Conservation (phyloP, 2,113 vertebrate species). For the Hippocampus guttulatus region DNA sequence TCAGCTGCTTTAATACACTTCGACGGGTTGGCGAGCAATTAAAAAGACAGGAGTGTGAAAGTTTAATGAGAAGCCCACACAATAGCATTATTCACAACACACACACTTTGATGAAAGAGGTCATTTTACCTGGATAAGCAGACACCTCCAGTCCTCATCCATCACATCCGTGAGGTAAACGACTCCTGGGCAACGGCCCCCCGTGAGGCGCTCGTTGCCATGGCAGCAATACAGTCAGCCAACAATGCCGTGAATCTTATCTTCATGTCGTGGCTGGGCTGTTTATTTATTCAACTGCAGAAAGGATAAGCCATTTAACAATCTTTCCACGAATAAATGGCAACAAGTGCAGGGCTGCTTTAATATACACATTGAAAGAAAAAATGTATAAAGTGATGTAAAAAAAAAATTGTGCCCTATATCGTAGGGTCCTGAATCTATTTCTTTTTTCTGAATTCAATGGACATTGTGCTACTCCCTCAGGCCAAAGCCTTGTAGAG, state of each 20-base stretch:
- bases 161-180: conserved; percentile 38
- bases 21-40: conserved; percentile 20
- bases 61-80: conserved; percentile 49
- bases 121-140: conserved; percentile 63
- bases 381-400: no score
- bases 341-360: background rate
- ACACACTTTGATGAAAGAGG: conserved; percentile 25
- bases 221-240: conserved; percentile 17
- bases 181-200: conserved; percentile 41
- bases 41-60: conserved; percentile 47
- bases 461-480: no score
- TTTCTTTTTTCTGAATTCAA: no score
- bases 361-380: no score
- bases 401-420: no score
- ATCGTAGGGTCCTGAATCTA: no score
- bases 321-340: background rate
- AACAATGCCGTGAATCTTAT: conserved; percentile 15
- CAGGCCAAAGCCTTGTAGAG: no score
- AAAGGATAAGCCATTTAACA: background rate
- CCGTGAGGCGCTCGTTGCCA: conserved; percentile 21
- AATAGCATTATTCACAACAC: conserved; percentile 14
- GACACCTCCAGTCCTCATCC: conserved; percentile 47
- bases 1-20: conserved; percentile 29
- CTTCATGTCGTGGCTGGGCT: background rate
- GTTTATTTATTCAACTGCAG: background rate